Conservation (phyloP, 2,888 invertebrate species). For the Fragum sueziense region DNA sequence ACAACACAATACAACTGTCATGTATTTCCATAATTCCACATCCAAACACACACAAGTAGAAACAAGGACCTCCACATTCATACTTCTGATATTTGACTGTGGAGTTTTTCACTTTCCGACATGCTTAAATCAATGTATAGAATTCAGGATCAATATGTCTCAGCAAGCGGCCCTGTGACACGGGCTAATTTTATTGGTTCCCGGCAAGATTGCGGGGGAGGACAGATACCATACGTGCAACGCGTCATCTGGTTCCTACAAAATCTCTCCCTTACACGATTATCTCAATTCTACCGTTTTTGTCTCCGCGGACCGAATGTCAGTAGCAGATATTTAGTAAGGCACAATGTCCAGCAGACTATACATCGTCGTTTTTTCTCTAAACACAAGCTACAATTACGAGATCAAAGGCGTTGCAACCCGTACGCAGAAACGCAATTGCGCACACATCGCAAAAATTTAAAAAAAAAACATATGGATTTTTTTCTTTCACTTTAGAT, state of each 20-base stretch:
- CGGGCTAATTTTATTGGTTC: conserved; percentile 39
- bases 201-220: conserved; percentile 41
- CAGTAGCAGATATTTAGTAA: too few relatives aligned
- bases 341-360: too few relatives aligned
- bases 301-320: too few relatives aligned
- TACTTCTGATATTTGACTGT: conserved; percentile 4
- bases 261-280: too few relatives aligned
- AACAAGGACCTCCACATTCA: conserved; percentile 9
- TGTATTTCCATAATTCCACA: conserved; percentile 40
- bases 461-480: too few relatives aligned
- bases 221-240: conserved; percentile 25
- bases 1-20: conserved; percentile 31
- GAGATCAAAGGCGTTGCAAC: too few relatives aligned
- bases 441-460: too few relatives aligned
- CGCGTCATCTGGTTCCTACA: conserved; percentile 3
- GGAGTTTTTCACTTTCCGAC: conserved; percentile 8
- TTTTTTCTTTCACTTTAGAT: too few relatives aligned
- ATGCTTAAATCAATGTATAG: conserved; percentile 23
- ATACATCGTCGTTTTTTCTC: too few relatives aligned
- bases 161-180: conserved; percentile 16
- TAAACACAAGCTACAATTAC: too few relatives aligned
- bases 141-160: conserved; percentile 12
- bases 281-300: too few relatives aligned
- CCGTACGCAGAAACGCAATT: too few relatives aligned
- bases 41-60: not conserved